Conservation (phyloP, 2,797 vertebrate genomes). For the Sitta carolinensis region DNA sequence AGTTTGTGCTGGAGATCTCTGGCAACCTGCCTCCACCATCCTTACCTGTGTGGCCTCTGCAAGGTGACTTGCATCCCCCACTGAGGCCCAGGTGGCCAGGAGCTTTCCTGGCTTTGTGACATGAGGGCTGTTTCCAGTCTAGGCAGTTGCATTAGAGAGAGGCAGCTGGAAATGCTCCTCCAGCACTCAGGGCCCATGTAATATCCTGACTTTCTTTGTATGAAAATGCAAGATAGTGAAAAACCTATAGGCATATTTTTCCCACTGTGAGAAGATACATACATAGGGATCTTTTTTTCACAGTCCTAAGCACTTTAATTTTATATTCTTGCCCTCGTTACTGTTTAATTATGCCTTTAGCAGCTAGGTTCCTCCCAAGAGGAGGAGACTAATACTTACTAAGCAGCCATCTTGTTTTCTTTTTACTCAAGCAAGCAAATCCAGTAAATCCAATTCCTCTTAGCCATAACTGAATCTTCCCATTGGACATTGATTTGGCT, state of each 20-base stretch:
- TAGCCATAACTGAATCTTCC: not conserved
- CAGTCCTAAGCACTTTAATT: not conserved
- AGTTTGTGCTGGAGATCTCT: not conserved
- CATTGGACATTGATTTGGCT: not conserved
- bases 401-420: constrained; percentile 14
- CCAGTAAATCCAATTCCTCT: constrained; percentile 2
- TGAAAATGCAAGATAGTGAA: not conserved
- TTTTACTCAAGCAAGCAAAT: constrained; percentile 10
- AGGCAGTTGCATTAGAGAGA: not conserved
- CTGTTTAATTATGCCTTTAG: not conserved
- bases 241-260: not conserved
- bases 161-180: not conserved
- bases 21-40: not conserved
- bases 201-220: not conserved
- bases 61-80: not conserved
- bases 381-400: not conserved
- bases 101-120: not conserved
- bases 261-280: not conserved
- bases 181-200: not conserved
- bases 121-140: not conserved
- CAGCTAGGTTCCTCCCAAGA: not conserved
- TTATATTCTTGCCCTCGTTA: not conserved
- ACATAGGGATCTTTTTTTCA: not conserved
- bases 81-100: not conserved
- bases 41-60: not conserved